Conservation (phyloP, 2,113 vertebrate genomes). For the Microcebus lehilahytsara region DNA sequence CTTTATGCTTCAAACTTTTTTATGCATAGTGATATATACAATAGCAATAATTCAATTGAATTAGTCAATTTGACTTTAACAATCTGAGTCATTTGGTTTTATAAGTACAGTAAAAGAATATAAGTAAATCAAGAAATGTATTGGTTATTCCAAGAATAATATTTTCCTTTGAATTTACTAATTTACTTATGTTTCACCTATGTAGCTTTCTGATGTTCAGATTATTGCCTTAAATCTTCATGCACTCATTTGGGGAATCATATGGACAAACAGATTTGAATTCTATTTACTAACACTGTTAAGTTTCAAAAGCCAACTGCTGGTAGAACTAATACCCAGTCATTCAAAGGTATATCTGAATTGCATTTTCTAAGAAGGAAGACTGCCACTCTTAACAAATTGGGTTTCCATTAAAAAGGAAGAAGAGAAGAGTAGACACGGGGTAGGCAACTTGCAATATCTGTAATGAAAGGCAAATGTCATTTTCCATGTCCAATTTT, state of each 20-base stretch:
- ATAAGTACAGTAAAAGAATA: not conserved
- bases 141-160: not conserved
- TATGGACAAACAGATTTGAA: slow-evolving; percentile 10
- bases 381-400: not conserved
- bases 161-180: not conserved
- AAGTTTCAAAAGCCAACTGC: slow-evolving; percentile 7
- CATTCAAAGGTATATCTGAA: not conserved
- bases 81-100: not conserved
- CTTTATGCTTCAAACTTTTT: slow-evolving; percentile 1
- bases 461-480: not conserved
- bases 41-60: slow-evolving; percentile 24
- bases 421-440: not conserved
- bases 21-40: not conserved
- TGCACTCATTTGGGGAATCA: not conserved
- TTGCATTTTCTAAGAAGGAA: slow-evolving; percentile 39
- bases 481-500: not conserved
- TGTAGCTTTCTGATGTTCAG: not conserved
- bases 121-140: not conserved
- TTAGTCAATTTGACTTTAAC: not conserved
- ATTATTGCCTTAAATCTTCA: not conserved
- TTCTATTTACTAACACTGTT: not conserved
- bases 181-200: not conserved
- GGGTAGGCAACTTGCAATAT: not conserved
- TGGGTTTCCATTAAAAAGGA: not conserved
- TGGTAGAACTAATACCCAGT: not conserved